These are phyloP conservation scores for Oligia fasciuncula DNA, from an alignment of 2,888 invertebrate genomes.

Conservation along the genomic window DNA sequence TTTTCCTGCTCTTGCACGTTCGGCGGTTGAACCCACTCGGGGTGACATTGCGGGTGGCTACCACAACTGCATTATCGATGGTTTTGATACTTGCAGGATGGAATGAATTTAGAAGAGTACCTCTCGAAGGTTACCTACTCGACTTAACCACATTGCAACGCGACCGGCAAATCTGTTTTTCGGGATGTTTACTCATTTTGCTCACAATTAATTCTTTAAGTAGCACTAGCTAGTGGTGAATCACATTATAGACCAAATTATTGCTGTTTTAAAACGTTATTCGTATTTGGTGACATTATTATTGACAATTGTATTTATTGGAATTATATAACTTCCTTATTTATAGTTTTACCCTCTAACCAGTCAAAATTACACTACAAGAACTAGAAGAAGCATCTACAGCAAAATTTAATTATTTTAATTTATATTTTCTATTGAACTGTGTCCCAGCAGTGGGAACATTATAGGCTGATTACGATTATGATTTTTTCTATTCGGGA, in stretches of 20 bases:
- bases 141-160: neutral
- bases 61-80: slow-evolving; percentile 54
- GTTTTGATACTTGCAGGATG: slow-evolving; percentile 78
- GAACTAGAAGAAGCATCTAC: neutral
- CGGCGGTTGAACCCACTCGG: slow-evolving; percentile 87
- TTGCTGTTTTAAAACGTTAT: neutral
- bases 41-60: slow-evolving; percentile 86
- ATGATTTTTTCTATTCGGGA: no score
- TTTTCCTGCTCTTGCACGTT: slow-evolving; percentile 80
- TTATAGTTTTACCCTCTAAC: neutral
- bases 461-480: no score
- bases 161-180: neutral
- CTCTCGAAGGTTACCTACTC: neutral
- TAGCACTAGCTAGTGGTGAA: neutral
- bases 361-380: neutral
- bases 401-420: neutral
- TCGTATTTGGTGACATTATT: neutral
- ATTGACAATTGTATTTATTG: no score
- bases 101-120: neutral
- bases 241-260: no score
- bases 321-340: neutral
- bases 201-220: neutral
- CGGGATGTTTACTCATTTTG: neutral
- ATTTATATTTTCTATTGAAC: no score
- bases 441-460: no score